Conservation (phyloP, 37 sponge, comb jelly and placozoan genomes). For the Spongia lamella region DNA sequence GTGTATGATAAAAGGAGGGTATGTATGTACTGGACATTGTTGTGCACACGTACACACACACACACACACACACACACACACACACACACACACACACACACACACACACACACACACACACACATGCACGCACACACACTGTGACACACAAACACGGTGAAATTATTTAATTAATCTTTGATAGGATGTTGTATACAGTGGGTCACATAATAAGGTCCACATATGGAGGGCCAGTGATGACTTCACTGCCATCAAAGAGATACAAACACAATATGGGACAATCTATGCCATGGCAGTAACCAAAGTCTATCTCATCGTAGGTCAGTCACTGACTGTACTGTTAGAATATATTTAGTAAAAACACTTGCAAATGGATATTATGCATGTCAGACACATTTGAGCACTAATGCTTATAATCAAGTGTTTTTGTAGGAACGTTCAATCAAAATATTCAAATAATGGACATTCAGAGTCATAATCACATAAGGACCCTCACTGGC, state of each 20-base stretch:
- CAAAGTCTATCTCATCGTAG: conserved; percentile 76
- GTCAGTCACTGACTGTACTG: conserved; percentile 27
- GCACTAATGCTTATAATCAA: no score
- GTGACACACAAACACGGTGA: neutral
- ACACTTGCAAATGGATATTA: neutral
- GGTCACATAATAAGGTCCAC: conserved; percentile 82
- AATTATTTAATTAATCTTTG: neutral
- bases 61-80: no score
- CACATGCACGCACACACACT: neutral
- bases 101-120: neutral
- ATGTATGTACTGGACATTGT: neutral
- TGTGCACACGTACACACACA: no score
- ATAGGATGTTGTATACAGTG: conserved; percentile 75
- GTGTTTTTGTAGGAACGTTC: conserved; percentile 68
- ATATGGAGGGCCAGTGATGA: conserved; percentile 71
- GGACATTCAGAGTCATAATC: conserved; percentile 66
- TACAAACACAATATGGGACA: conserved; percentile 73
- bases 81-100: neutral
- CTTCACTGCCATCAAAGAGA: conserved; percentile 55
- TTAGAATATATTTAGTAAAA: neutral
- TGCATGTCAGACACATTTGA: neutral
- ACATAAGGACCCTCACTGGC: conserved; percentile 75
- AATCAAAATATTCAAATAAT: conserved; percentile 92
- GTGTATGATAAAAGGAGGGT: conserved; percentile 77
- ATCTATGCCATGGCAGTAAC: conserved; percentile 87